Evolutionary conservation across 2,113 vertebrate species (phyloP), one percentile per base, ranked within the genome.

Genomic region (Callorhinus ursinus): DNA sequence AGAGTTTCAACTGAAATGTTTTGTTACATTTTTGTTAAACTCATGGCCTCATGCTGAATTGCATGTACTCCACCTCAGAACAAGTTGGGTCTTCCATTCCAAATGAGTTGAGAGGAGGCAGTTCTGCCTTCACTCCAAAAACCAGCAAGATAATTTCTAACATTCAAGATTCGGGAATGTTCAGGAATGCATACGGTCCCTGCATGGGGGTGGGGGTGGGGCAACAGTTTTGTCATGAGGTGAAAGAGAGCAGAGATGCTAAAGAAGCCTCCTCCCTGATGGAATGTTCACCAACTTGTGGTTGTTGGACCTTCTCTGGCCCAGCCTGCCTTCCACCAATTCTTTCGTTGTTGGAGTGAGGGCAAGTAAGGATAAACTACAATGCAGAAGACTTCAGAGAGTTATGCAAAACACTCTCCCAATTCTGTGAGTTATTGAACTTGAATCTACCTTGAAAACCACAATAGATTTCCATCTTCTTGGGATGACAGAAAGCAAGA

Each of bases 401-500:
- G 8, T 61, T 71, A 59, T 31, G 26, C 77, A n/a, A 69, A 51
- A 74, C 24, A 42, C 1, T 59, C 31, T 91, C 63, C 49, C 74
- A 88, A 57, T 15, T 71, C 39, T n/a, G 49, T 33, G 61, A 86
- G 31, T 69, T 90, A 51, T 33, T 63, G 39, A 80, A 72, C 59
- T 59, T 93, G 65, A 42, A 89, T 57, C 53, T 86, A 31, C 26
- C 74, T 80, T 59, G 49, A 79, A 91, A 96, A 86, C 53, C 71
- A 55, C 33, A 74, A 10, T 4, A 93, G 55, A 21, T 51, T 55
- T 90, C 76, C 49, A 55, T 31, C 74, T 96, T 57, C 39, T 51
- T 57, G 69, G 42, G 51, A 49, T 98, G 93, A 84, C 36, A 88
- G 90, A 42, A 93, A 96, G 86, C 1, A 0, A 97, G 94, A 76